Conservation (phyloP, 2,113 vertebrate species). For the Nerophis ophidion region DNA sequence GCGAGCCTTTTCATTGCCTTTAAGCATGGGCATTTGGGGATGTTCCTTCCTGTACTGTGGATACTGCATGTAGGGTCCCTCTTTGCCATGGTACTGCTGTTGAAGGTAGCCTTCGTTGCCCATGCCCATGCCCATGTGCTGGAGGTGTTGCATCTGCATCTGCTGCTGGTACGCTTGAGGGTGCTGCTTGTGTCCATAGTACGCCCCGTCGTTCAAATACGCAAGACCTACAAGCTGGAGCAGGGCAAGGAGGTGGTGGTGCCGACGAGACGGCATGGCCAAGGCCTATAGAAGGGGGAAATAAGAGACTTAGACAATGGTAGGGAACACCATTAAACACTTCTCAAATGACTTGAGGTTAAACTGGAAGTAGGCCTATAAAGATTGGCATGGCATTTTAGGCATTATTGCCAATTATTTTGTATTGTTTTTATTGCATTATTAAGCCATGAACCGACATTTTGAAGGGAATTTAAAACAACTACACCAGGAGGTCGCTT, state of each 20-base stretch:
- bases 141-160: slow-evolving; percentile 82
- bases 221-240: slow-evolving; percentile 71
- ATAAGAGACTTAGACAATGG: slow-evolving; percentile 2
- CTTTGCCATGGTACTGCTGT: slow-evolving; percentile 84
- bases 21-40: slow-evolving; percentile 79
- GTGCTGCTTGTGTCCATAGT: slow-evolving; percentile 89
- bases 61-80: slow-evolving; percentile 83
- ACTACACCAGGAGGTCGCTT: too few relatives aligned
- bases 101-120: slow-evolving; percentile 80
- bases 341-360: too few relatives aligned
- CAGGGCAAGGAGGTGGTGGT: slow-evolving; percentile 50
- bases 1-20: slow-evolving; percentile 82
- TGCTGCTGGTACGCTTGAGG: slow-evolving; percentile 80
- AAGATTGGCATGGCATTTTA: too few relatives aligned
- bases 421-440: too few relatives aligned
- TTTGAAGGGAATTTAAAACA: too few relatives aligned
- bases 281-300: slow-evolving; percentile 50
- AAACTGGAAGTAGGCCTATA: too few relatives aligned
- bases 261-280: slow-evolving; percentile 52
- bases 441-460: too few relatives aligned
- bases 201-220: slow-evolving; percentile 75
- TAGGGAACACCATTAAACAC: not conserved
- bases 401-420: too few relatives aligned
- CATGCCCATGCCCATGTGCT: slow-evolving; percentile 82
- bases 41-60: slow-evolving; percentile 90